Evolutionary conservation across 2,888 invertebrate species (phyloP).

Genomic region (Heliconius sara): DNA sequence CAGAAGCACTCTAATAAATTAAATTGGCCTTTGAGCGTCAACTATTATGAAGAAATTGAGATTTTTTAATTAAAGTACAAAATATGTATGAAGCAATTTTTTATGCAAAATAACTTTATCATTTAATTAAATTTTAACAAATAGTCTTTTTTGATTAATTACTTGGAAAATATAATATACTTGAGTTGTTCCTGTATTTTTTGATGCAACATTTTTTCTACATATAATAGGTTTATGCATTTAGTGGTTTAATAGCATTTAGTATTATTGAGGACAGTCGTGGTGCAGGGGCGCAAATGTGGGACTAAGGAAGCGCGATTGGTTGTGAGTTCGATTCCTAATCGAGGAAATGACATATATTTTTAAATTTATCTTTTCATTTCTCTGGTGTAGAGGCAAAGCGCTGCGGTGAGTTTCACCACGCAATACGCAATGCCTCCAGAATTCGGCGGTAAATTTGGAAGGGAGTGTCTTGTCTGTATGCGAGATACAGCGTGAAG

Average conservation of each 20-base stretch:
- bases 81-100: constrained; percentile 22
- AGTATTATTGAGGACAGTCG: no score
- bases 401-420: no score
- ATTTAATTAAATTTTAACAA: constrained; percentile 24
- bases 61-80: constrained; percentile 26
- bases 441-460: no score
- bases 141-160: constrained; percentile 27
- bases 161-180: neutral
- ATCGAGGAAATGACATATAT: no score
- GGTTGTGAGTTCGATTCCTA: no score
- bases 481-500: neutral
- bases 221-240: no score
- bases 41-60: constrained; percentile 25
- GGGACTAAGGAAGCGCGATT: no score
- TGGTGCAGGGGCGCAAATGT: no score
- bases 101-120: constrained; percentile 23
- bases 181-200: neutral
- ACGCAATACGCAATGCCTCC: no score
- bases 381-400: no score
- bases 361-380: no score
- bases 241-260: no score
- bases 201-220: neutral
- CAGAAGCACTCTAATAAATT: constrained; percentile 40
- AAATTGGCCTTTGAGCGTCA: constrained; percentile 29
- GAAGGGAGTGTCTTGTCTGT: neutral